Percentiles rank a stretch among this genome's conserved stretches.
phyloP scores from a whole-genome alignment of 2,113 vertebrate genomes.

The Rhea pennata region DNA sequence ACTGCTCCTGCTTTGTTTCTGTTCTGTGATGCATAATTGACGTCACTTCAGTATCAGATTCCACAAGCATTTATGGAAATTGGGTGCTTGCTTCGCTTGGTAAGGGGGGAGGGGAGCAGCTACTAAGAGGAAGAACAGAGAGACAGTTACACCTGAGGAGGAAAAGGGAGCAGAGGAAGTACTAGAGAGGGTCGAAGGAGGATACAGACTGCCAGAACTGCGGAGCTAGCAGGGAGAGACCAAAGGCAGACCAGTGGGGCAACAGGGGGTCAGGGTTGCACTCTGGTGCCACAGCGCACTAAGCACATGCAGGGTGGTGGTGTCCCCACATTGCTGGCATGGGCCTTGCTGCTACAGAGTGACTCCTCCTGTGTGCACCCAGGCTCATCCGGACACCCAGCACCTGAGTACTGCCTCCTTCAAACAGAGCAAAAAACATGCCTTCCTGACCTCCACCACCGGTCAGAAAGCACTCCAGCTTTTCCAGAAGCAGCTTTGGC shows the following conservation, averaged over 20 bases:
- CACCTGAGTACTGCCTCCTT: background rate
- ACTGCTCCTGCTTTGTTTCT: background rate
- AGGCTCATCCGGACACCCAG: background rate
- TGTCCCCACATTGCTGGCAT: accelerated
- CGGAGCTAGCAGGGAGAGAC: background rate
- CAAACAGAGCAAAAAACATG: background rate
- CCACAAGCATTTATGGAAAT: background rate
- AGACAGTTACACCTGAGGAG: background rate
- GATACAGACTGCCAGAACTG: background rate
- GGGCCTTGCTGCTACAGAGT: background rate
- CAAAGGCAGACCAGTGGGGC: background rate
- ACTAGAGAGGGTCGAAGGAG: background rate
- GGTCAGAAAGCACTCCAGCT: background rate
- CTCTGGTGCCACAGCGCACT: background rate
- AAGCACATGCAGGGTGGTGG: background rate
- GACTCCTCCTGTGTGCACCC: background rate
- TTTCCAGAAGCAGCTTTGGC: background rate
- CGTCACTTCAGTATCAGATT: background rate
- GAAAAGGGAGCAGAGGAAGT: background rate
- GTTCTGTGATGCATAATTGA: background rate
- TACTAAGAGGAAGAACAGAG: background rate
- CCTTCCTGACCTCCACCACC: background rate
- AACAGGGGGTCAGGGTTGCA: background rate
- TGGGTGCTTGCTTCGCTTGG: background rate
- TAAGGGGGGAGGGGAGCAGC: background rate